Percentiles rank a stretch among this genome's conserved stretches.
Conservation (phyloP, 2,888 invertebrate species). For the Rosalia funebris region DNA sequence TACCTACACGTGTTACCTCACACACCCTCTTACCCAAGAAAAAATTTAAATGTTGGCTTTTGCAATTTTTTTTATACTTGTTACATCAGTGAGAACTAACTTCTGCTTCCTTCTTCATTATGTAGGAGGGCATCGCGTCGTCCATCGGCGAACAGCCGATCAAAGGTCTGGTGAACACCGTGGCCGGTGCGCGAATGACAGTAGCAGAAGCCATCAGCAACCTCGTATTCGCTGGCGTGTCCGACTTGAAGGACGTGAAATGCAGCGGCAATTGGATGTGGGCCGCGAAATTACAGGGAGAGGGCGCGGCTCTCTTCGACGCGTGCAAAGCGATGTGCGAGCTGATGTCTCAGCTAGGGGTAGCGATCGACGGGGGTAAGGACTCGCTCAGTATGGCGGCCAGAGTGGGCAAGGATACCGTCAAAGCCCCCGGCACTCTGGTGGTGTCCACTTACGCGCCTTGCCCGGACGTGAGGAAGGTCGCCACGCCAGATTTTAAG, state of each 20-base stretch:
- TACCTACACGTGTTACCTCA: no score
- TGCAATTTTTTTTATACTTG: no score
- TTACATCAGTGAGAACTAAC: no score
- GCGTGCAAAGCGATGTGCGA: slow-evolving; percentile 90
- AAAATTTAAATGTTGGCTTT: no score
- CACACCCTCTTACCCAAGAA: no score
- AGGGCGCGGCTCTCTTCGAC: slow-evolving; percentile 87
- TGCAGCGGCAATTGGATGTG: slow-evolving; percentile 99
- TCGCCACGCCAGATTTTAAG: slow-evolving; percentile 92
- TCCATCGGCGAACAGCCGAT: slow-evolving; percentile 98
- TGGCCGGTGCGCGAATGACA: slow-evolving; percentile 91
- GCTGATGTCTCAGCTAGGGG: slow-evolving; percentile 81
- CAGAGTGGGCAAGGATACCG: slow-evolving; percentile 74
- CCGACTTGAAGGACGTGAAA: slow-evolving; percentile 85
- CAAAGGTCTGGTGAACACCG: slow-evolving; percentile 86
- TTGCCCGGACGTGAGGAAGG: slow-evolving; percentile 83
- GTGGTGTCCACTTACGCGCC: slow-evolving; percentile 97
- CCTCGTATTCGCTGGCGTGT: slow-evolving; percentile 79
- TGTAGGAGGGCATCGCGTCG: slow-evolving; percentile 84
- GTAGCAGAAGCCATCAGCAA: slow-evolving; percentile 95
- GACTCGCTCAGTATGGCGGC: slow-evolving; percentile 98
- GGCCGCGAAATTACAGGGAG: slow-evolving; percentile 94
- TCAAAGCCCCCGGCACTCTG: slow-evolving; percentile 86
- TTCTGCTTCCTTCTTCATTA: slow-evolving; percentile 19
- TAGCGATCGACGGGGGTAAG: slow-evolving; percentile 96